Conservation (phyloP, 2,797 vertebrate genomes). For the Myotis planiceps region DNA sequence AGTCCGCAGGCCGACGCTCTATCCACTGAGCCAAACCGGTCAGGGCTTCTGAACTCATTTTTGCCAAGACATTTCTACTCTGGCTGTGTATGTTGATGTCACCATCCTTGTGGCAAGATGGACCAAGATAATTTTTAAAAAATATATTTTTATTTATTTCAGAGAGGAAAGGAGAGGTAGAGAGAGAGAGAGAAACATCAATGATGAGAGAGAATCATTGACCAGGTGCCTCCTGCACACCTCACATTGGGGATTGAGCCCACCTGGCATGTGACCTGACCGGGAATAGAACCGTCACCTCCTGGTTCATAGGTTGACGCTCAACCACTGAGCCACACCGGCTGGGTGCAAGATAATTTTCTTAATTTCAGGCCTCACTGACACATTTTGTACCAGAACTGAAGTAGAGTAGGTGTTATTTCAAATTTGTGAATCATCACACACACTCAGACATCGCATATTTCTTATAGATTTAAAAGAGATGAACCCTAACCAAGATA, state of each 20-base stretch:
- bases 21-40: no score
- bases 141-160: no score
- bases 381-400: constrained; percentile 72
- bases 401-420: constrained; percentile 74
- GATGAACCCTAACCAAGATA: constrained; percentile 66
- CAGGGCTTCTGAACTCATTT: constrained; percentile 18
- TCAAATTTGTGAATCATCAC: constrained; percentile 76
- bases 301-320: no score
- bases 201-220: no score
- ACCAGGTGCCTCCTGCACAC: no score
- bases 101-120: constrained; percentile 64
- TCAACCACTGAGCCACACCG: no score
- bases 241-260: no score
- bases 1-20: no score
- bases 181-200: no score
- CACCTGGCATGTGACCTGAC: no score
- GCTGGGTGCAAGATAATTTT: constrained; percentile 60
- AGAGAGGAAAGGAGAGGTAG: no score
- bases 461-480: constrained; percentile 74
- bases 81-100: constrained; percentile 53
- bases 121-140: constrained; percentile 53
- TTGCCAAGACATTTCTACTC: constrained; percentile 40
- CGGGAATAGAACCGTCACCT: no score
- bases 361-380: constrained; percentile 75
- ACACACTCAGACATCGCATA: constrained; percentile 44